phyloP scores from a whole-genome alignment of 2,797 vertebrate genomes.

The Florisuga fusca region DNA sequence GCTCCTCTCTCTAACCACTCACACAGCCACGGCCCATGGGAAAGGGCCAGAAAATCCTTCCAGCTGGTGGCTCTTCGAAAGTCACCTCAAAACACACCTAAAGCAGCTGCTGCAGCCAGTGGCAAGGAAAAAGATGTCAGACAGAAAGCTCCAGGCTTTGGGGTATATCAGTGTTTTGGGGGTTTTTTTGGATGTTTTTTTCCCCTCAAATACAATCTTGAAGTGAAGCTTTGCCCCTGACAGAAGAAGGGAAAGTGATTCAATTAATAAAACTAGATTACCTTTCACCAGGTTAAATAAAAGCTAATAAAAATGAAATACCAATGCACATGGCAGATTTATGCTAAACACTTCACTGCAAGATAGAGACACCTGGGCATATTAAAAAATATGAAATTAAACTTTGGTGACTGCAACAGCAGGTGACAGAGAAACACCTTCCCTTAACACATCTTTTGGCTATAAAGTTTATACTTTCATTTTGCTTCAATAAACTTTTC shows the following conservation, averaged over 20 bases:
- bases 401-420: slow-evolving; percentile 61
- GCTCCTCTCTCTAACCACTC: rapidly evolving
- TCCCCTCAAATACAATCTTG: background rate
- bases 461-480: background rate
- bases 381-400: slow-evolving; percentile 76
- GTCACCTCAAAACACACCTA: rapidly evolving
- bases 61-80: background rate
- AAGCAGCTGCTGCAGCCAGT: background rate
- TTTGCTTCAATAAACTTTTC: background rate
- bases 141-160: background rate
- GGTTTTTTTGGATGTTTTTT: rapidly evolving
- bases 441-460: background rate
- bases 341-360: slow-evolving; percentile 42
- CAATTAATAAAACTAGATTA: slow-evolving; percentile 76
- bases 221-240: background rate
- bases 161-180: rapidly evolving
- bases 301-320: slow-evolving; percentile 70
- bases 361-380: slow-evolving; percentile 66
- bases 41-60: background rate
- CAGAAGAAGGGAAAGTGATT: slow-evolving; percentile 1
- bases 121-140: background rate
- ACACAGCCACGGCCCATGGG: rapidly evolving
- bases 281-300: slow-evolving; percentile 76
- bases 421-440: background rate
- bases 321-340: slow-evolving; percentile 65